Evolutionary conservation across 2,113 vertebrate species (phyloP), one percentile per base, ranked within the genome.

Genomic region (Prochilodus magdalenae): DNA sequence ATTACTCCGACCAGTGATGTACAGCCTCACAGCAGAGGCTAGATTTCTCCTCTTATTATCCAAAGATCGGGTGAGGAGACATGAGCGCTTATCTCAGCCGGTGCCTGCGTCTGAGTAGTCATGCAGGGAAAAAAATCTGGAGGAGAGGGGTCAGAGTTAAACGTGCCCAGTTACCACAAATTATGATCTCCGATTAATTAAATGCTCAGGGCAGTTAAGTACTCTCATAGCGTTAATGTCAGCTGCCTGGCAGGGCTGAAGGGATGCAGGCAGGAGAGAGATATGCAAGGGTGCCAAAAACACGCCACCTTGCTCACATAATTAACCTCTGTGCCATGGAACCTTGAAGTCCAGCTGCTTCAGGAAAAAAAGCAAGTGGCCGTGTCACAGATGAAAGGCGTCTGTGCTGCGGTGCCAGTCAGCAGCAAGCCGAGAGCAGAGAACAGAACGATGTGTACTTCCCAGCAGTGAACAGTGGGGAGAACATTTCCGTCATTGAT

Each of bases 271-370:
- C 55, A 73, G 62, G 71, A 55, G 75, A 0, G 47, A 73, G 53
- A 79, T 22, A 72, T 62, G 81, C 83, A 24, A 60, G 79, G 81
- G 80, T 85, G 86, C 86, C 85, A 86, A 75, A 57, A 87, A 74
- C 81, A 76, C 73, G 83, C 80, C 83, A 70, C 59, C 82, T 82
- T 75, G 80, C 83, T 63, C 86, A 86, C 87, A 86, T 83, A 91
- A 93, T 93, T 92, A 92, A 92, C 90, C 90, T 81, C 77, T 0
- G 82, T 79, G 90, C 90, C 90, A 86, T 79, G 0, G 81, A 89
- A 66, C 79, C 81, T 78, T 53, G 72, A 22, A 27, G 79, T 75
- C 71, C 69, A 79, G 86, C 71, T 59, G 85, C 81, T 85, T 89
- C 10, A 13, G 14, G 7, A 4, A 60, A 60, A 24, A 13, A 60